phyloP scores from a whole-genome alignment of 2,888 invertebrate genomes.

The Drosophila multiciliata region DNA sequence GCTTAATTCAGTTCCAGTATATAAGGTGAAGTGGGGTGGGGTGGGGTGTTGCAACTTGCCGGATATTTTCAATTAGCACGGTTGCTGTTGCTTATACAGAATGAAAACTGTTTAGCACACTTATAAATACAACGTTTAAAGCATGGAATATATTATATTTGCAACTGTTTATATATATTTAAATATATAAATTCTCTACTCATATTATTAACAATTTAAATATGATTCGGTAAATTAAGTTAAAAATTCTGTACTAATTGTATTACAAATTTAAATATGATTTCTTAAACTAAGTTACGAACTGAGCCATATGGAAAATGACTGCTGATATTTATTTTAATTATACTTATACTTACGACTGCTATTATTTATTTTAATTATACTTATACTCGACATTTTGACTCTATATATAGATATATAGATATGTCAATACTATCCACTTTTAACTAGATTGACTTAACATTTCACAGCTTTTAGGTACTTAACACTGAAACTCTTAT shows the following conservation, averaged over 20 bases:
- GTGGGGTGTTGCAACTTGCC: not conserved
- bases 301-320: not conserved
- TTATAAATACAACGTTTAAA: too few relatives aligned
- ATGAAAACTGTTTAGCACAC: not conserved
- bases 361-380: not conserved
- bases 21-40: not conserved
- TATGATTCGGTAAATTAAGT: not conserved
- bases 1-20: conserved; percentile 35
- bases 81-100: not conserved
- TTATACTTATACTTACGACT: not conserved
- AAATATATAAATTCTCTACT: not conserved
- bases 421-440: not conserved
- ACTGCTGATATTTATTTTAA: not conserved
- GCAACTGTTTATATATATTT: not conserved
- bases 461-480: not conserved
- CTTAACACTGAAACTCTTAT: not conserved
- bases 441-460: not conserved
- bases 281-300: not conserved
- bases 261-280: not conserved
- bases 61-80: conserved; percentile 15
- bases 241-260: not conserved
- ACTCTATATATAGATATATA: not conserved
- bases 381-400: not conserved
- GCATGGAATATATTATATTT: too few relatives aligned
- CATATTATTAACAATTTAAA: not conserved